A percentile compares a stretch with the other conserved stretches of the same genome.
phyloP scores from a whole-genome alignment of 2,797 vertebrate genomes.

The Myoxocephalus aenaeus region DNA sequence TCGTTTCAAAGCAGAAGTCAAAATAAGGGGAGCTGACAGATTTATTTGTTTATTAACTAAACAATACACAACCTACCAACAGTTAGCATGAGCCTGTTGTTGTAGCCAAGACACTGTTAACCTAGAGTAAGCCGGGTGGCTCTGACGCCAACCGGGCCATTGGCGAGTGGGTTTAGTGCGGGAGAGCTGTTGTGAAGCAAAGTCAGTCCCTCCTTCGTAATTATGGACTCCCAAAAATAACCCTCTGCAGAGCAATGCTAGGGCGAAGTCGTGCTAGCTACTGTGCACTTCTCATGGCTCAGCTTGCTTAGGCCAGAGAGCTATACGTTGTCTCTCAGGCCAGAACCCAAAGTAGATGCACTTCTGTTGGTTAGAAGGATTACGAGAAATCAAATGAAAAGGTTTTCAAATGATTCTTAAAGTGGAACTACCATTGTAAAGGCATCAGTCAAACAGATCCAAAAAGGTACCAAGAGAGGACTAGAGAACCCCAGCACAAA shows the following conservation, averaged over 20 bases:
- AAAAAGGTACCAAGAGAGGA: neutral
- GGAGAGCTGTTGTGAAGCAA: constrained; percentile 61
- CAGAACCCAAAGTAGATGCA: constrained; percentile 5
- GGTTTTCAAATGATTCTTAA: constrained; percentile 3
- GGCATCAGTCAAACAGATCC: neutral
- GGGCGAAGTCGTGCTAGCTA: constrained; percentile 51
- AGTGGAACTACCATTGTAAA: constrained; percentile 13
- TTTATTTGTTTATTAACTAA: constrained; percentile 13
- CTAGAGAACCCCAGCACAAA: neutral
- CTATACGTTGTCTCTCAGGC: constrained; percentile 15
- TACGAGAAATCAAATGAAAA: neutral
- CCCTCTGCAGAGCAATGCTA: constrained; percentile 52
- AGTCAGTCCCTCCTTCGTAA: constrained; percentile 85
- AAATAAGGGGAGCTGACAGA: neutral
- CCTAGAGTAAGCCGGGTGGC: constrained; percentile 27
- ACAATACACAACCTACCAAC: neutral
- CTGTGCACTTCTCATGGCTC: constrained; percentile 33
- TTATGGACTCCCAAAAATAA: constrained; percentile 88
- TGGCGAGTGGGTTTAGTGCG: constrained; percentile 59
- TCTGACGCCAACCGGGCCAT: constrained; percentile 41
- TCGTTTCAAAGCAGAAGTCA: neutral
- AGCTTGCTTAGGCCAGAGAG: constrained; percentile 10
- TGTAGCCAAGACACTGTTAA: constrained; percentile 1
- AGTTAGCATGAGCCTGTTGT: constrained; percentile 9
- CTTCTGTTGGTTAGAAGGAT: constrained; percentile 10